These are phyloP conservation scores for Drosophila eugracilis DNA, from an alignment of 1,140 invertebrate genomes.

Conservation along the genomic window DNA sequence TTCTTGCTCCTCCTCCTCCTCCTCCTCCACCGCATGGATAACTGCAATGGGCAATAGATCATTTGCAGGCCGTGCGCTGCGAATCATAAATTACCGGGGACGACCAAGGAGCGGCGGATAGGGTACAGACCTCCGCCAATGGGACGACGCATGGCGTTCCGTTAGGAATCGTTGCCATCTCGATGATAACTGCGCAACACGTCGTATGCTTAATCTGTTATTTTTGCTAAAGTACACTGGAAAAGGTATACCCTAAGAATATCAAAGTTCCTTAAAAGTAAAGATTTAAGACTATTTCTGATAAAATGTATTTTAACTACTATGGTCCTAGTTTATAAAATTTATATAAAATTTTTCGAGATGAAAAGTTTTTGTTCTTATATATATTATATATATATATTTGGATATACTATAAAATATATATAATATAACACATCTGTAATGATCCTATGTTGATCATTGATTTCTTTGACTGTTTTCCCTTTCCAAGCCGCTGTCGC, in stretches of 20 bases:
- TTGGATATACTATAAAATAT: no score
- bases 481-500: neutral
- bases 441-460: neutral
- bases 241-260: no score
- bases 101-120: slow-evolving; percentile 3
- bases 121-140: slow-evolving; percentile 22
- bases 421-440: neutral
- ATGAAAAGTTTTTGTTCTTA: no score
- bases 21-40: slow-evolving; percentile 24
- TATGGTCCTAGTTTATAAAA: no score
- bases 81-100: slow-evolving; percentile 77
- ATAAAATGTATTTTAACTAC: no score
- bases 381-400: no score
- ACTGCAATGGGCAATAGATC: slow-evolving; percentile 75
- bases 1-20: slow-evolving; percentile 6
- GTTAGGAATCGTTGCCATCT: slow-evolving; percentile 71
- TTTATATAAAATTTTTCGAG: no score
- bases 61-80: slow-evolving; percentile 75
- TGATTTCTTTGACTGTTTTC: neutral
- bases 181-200: slow-evolving; percentile 72
- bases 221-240: slow-evolving; percentile 6
- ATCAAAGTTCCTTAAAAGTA: no score
- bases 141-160: slow-evolving; percentile 63
- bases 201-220: slow-evolving; percentile 78
- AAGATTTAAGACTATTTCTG: no score